phyloP scores from a whole-genome alignment of 2,888 invertebrate genomes.

The Spodoptera picta region DNA sequence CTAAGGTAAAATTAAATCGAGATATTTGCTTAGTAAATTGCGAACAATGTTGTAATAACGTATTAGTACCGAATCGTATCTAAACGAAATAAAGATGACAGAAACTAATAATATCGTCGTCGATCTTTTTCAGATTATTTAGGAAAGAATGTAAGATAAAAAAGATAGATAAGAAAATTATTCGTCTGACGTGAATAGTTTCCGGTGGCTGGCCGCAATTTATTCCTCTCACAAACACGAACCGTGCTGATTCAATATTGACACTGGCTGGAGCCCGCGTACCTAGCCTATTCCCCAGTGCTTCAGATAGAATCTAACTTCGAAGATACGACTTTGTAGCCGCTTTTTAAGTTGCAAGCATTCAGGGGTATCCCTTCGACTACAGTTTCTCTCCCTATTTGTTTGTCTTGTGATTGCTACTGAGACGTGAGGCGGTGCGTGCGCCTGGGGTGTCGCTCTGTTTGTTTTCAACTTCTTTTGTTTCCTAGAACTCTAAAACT shows the following conservation, averaged over 20 bases:
- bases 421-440: slow-evolving; percentile 49
- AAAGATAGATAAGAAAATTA: slow-evolving; percentile 74
- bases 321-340: slow-evolving; percentile 71
- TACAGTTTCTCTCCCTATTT: slow-evolving; percentile 60
- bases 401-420: slow-evolving; percentile 58
- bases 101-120: slow-evolving; percentile 59
- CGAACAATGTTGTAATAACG: neutral
- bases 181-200: slow-evolving; percentile 75
- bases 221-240: slow-evolving; percentile 84
- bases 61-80: slow-evolving; percentile 11
- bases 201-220: slow-evolving; percentile 78
- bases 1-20: slow-evolving; percentile 5
- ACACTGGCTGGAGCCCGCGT: slow-evolving; percentile 73
- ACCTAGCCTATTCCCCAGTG: slow-evolving; percentile 77
- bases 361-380: slow-evolving; percentile 55
- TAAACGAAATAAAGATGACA: slow-evolving; percentile 42
- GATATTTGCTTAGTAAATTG: slow-evolving; percentile 1
- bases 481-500: slow-evolving; percentile 39
- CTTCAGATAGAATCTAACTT: slow-evolving; percentile 73
- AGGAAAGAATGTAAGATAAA: slow-evolving; percentile 58
- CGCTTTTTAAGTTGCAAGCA: slow-evolving; percentile 68
- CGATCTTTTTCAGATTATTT: slow-evolving; percentile 58
- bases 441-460: slow-evolving; percentile 44
- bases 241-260: slow-evolving; percentile 84
- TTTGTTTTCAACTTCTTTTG: slow-evolving; percentile 51